A percentile compares a stretch with the other conserved stretches of the same genome.
These are phyloP conservation scores for Conger conger DNA, from an alignment of 2,113 vertebrate genomes.

Conservation along the genomic window DNA sequence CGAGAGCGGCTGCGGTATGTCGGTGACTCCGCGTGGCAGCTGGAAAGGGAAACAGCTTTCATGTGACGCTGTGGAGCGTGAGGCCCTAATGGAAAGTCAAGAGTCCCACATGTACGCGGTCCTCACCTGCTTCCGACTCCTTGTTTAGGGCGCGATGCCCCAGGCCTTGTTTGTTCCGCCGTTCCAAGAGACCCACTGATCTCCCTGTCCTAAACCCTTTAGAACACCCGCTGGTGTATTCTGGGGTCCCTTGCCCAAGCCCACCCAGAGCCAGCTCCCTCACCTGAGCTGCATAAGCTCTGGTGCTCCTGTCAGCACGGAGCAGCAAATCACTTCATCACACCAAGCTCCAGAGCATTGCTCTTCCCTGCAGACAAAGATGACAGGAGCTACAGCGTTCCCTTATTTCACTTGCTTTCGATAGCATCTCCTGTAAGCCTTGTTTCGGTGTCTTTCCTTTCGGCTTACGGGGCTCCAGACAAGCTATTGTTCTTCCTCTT, in stretches of 20 bases:
- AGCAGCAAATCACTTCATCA: neutral
- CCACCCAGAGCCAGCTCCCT: no score
- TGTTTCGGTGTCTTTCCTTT: neutral
- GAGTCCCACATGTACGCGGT: conserved; percentile 12
- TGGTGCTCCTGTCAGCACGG: neutral
- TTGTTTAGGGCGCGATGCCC: neutral
- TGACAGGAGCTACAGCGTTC: neutral
- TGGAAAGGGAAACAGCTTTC: conserved; percentile 15
- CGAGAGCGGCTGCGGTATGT: neutral
- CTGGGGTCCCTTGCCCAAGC: no score
- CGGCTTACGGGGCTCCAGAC: neutral
- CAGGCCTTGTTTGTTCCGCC: neutral
- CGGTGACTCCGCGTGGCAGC: conserved; percentile 3
- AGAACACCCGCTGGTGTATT: neutral
- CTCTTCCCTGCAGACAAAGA: neutral
- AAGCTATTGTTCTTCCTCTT: neutral
- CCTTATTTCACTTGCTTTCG: neutral
- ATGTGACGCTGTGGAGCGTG: neutral
- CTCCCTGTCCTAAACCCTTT: no score
- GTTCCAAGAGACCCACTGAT: neutral
- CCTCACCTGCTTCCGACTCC: neutral
- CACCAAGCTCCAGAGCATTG: neutral
- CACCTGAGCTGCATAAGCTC: neutral
- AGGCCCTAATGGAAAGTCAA: conserved; percentile 16
- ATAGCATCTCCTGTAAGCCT: neutral